A percentile compares a stretch with the other conserved stretches of the same genome.
Conservation (phyloP, 1,140 invertebrate genomes). For the Tachypleus tridentatus region DNA sequence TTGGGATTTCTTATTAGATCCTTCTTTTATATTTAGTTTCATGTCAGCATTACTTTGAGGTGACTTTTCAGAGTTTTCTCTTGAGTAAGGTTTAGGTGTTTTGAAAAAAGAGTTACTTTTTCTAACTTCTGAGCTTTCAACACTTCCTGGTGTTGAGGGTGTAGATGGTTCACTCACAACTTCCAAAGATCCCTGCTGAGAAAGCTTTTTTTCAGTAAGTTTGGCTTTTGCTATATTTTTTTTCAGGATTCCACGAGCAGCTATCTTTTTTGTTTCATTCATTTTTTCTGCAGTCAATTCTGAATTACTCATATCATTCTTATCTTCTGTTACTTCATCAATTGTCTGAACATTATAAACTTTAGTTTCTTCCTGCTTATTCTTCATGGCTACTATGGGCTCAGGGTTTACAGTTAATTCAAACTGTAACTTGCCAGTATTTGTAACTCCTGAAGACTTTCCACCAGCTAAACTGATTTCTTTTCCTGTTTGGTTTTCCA, state of each 20-base stretch:
- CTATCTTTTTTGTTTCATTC: conserved; percentile 14
- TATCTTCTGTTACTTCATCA: no score
- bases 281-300: conserved; percentile 5
- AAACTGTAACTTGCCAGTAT: no score
- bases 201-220: conserved; percentile 18
- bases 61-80: conserved; percentile 5
- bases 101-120: conserved; percentile 6
- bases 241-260: conserved; percentile 22
- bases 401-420: no score
- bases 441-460: no score
- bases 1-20: neutral
- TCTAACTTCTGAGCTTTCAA: no score
- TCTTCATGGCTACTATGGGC: no score
- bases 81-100: conserved; percentile 17
- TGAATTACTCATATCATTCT: no score
- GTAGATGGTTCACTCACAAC: neutral
- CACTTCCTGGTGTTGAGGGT: neutral
- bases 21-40: conserved; percentile 7
- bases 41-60: conserved; percentile 19
- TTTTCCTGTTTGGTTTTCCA: no score
- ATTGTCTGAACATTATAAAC: no score
- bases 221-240: conserved; percentile 25
- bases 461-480: no score
- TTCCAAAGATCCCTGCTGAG: conserved; percentile 14
- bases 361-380: no score